Evolutionary conservation across 2,797 vertebrate species (phyloP), one percentile per base, ranked within the genome.

Genomic region (Pogonophryne albipinna): DNA sequence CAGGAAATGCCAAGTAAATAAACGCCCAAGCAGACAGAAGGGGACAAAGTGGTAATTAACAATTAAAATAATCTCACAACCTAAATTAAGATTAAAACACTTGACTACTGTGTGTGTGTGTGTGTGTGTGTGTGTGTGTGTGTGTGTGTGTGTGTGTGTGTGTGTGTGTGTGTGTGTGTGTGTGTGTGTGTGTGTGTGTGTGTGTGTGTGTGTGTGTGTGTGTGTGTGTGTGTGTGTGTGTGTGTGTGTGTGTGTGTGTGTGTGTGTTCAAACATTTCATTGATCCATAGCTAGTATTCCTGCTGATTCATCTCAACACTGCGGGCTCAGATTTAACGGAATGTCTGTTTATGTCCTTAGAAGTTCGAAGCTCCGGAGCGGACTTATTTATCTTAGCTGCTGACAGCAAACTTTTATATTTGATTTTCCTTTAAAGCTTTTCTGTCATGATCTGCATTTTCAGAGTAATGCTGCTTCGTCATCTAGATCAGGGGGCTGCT

Each of bases 1-100:
- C 7, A 75, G 19, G 47, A 78, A 78, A 70, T 5, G 74, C 15
- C 56, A 76, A 69, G 64, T 78, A 52, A 85, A 62, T 69, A 10
- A 10, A 85, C 51, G 58, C 10, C 4, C 34, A 47, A 51, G 45
- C 55, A 56, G 49, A 5, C 19, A 68, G 49, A 46, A 38, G 11
- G 56, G 55, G 23, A 70, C 47, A 56, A 45, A 45, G 27, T 49
- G 15, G 60, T 56, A 69, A 71, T 66, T 10, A 74, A 69, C 27
- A 23, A 16, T 66, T 60, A 4, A 59, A 51, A 62, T 73, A 1
- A 73, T 70, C 60, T 53, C 34, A 46, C 4, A 16, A 65, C 15
- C 55, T 23, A 17, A 44, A 42, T 60, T 69, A 46, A 15, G 4
- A 50, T 41, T n/a, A 7, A 61, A 56, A n/a, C 65, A 51, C 50